A percentile compares a stretch with the other conserved stretches of the same genome.
phyloP scores from a whole-genome alignment of 2,888 invertebrate species.

The Dolichopus griseipennis region DNA sequence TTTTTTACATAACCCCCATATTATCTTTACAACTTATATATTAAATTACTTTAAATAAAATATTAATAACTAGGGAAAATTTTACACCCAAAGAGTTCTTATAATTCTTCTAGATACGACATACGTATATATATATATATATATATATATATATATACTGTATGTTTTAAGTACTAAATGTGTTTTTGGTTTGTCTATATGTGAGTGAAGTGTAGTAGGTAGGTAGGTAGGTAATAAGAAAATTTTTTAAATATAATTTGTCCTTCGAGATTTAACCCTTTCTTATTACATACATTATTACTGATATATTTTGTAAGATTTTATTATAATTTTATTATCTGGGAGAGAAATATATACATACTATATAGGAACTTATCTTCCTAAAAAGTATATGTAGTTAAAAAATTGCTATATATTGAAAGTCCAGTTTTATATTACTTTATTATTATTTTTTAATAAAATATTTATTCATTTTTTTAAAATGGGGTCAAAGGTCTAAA shows the following conservation, averaged over 20 bases:
- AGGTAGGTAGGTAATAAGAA: not conserved
- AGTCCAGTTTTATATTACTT: not conserved
- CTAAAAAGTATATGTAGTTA: too few species aligned
- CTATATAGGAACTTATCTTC: too few species aligned
- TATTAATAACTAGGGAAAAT: too few species aligned
- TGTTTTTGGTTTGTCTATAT: not conserved
- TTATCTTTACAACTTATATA: too few species aligned
- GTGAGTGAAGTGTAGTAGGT: too few species aligned
- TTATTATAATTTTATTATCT: too few species aligned
- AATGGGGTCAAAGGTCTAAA: not conserved
- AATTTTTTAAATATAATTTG: not conserved
- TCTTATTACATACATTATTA: not conserved
- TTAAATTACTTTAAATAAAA: too few species aligned
- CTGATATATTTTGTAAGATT: not conserved
- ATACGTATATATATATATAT: too few species aligned
- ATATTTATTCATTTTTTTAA: not conserved
- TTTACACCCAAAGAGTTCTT: too few species aligned
- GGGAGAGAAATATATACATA: too few species aligned
- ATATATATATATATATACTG: not conserved
- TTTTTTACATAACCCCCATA: not conserved
- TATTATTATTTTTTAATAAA: not conserved
- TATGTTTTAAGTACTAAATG: not conserved
- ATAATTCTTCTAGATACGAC: too few species aligned
- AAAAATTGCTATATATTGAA: not conserved
- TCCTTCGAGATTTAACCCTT: slow-evolving; percentile 6